Percentiles rank a stretch among this genome's conserved stretches.
Conservation (phyloP, 2,888 invertebrate species). For the Belgica antarctica region DNA sequence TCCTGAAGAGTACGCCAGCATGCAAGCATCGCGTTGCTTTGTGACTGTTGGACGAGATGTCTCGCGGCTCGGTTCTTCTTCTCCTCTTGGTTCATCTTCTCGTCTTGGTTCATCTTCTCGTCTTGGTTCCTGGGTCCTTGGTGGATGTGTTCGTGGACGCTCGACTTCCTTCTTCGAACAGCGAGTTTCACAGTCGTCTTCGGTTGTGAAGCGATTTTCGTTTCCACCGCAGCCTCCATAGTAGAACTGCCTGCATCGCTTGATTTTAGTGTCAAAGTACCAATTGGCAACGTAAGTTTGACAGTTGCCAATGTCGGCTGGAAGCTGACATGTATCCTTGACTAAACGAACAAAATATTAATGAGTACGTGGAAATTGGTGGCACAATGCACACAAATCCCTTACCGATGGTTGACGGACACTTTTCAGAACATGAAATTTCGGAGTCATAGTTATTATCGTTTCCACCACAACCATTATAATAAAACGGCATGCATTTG, state of each 20-base stretch:
- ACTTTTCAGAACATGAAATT: slow-evolving; percentile 71
- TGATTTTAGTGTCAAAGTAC: slow-evolving; percentile 77
- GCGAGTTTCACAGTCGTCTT: slow-evolving; percentile 64
- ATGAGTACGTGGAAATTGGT: no score
- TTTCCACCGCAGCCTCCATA: slow-evolving; percentile 93
- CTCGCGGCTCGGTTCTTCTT: slow-evolving; percentile 45
- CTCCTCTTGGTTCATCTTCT: slow-evolving; percentile 23
- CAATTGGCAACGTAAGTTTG: slow-evolving; percentile 71
- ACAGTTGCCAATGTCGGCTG: slow-evolving; percentile 75
- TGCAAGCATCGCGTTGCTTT: slow-evolving; percentile 64
- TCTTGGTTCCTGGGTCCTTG: slow-evolving; percentile 39
- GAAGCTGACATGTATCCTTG: slow-evolving; percentile 70
- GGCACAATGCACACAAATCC: slow-evolving; percentile 19
- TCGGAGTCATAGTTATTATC: slow-evolving; percentile 76
- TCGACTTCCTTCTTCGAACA: slow-evolving; percentile 61
- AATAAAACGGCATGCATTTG: slow-evolving; percentile 90
- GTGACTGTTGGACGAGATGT: slow-evolving; percentile 45
- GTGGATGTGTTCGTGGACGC: slow-evolving; percentile 47
- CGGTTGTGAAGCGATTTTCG: slow-evolving; percentile 74
- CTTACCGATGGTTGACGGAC: slow-evolving; percentile 79
- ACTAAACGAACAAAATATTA: slow-evolving; percentile 57
- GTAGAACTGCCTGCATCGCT: slow-evolving; percentile 75
- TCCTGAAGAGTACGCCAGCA: slow-evolving; percentile 65
- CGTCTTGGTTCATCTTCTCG: slow-evolving; percentile 45
- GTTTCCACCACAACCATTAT: slow-evolving; percentile 88